Evolutionary conservation across 2,113 vertebrate genomes (phyloP).

Genomic region (Colossoma macropomum): DNA sequence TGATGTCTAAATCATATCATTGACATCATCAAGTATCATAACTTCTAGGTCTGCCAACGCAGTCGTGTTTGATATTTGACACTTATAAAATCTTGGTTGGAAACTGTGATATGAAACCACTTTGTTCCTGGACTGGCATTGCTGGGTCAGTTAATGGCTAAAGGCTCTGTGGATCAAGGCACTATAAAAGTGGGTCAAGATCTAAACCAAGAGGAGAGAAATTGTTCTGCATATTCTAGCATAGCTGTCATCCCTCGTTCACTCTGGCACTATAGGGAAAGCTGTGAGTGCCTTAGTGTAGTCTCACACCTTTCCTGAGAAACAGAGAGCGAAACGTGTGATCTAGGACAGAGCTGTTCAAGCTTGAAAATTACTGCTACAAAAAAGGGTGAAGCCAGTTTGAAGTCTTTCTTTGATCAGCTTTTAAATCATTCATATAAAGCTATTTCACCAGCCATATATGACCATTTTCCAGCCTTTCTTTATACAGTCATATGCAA

Average conservation of each 20-base stretch:
- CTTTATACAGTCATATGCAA: no score
- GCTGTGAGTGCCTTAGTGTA: neutral
- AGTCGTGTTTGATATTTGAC: no score
- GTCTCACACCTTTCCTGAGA: neutral
- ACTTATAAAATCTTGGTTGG: no score
- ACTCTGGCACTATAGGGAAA: neutral
- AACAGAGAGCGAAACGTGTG: neutral
- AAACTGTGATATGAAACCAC: neutral
- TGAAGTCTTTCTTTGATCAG: neutral
- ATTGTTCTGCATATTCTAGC: conserved; percentile 7
- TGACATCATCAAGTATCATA: no score
- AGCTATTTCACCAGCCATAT: no score
- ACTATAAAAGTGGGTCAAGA: neutral
- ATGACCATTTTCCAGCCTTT: no score
- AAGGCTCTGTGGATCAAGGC: neutral
- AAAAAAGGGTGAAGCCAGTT: neutral
- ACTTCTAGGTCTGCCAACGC: no score
- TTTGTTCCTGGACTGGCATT: neutral
- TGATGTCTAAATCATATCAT: no score
- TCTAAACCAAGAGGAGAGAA: conserved; percentile 11
- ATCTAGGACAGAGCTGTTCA: conserved; percentile 4
- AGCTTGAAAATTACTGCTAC: neutral
- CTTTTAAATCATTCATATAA: neutral
- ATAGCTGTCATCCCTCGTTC: conserved; percentile 23
- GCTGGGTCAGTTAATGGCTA: neutral